phyloP scores from a whole-genome alignment of 2,113 vertebrate genomes.

The Coptodon rendalli region DNA sequence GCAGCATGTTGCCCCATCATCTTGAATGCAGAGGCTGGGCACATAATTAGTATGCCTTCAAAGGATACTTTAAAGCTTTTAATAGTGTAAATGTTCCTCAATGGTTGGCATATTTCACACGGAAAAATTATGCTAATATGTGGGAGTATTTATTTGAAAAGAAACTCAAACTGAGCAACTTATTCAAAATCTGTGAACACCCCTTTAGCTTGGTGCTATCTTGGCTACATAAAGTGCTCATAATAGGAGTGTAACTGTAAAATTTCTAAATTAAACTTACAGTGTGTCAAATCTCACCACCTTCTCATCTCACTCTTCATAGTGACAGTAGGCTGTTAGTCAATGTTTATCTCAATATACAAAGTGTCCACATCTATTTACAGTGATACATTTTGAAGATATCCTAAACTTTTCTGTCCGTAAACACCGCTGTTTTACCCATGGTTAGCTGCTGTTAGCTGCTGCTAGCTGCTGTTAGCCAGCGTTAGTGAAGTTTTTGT shows the following conservation, averaged over 20 bases:
- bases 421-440: fast-evolving
- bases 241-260: background rate
- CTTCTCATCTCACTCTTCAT: background rate
- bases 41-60: background rate
- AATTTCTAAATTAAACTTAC: background rate
- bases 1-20: too few relatives aligned
- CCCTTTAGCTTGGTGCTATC: background rate
- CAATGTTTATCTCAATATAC: background rate
- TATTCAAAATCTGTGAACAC: background rate
- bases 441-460: background rate
- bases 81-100: background rate
- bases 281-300: background rate
- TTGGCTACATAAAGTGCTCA: background rate
- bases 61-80: background rate
- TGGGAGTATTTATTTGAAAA: background rate
- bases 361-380: background rate
- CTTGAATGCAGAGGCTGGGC: too few relatives aligned
- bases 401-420: background rate
- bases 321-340: background rate
- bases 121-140: background rate
- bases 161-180: background rate
- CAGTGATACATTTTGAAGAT: background rate
- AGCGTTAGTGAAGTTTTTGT: background rate
- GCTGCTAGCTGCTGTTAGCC: background rate
- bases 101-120: background rate